phyloP scores from a whole-genome alignment of 1,140 invertebrate genomes.

The Kradibia gibbosae region DNA sequence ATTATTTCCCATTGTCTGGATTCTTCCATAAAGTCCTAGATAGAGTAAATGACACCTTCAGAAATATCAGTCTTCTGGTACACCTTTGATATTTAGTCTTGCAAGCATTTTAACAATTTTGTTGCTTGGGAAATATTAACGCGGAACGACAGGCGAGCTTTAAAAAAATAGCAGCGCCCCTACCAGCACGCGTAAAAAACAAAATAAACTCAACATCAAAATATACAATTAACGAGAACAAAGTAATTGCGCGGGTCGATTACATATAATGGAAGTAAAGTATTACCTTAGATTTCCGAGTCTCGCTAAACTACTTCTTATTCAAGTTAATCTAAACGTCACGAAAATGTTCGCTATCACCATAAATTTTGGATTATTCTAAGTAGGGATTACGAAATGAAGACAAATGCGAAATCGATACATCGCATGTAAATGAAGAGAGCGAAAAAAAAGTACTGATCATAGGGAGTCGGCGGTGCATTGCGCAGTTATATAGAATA shows the following conservation, averaged over 20 bases:
- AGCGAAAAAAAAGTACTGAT: neutral
- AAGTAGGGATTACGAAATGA: conserved; percentile 39
- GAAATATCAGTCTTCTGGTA: neutral
- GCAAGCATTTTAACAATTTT: too few species aligned
- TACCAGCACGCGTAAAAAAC: neutral
- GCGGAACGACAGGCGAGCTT: too few species aligned
- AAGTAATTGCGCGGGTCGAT: neutral
- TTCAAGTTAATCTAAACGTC: conserved; percentile 7
- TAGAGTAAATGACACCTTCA: too few species aligned
- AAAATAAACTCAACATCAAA: neutral
- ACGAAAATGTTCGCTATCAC: conserved; percentile 11
- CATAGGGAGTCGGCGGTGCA: neutral
- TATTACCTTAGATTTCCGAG: neutral
- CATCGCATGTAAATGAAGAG: neutral
- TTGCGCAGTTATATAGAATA: conserved; percentile 20
- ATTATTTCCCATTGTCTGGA: neutral
- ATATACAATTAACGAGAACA: neutral
- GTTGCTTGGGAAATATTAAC: too few species aligned
- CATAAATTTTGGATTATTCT: conserved; percentile 47
- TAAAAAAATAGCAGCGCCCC: too few species aligned
- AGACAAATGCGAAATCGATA: conserved; percentile 48
- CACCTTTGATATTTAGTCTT: neutral
- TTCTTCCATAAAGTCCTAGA: neutral
- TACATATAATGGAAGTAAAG: neutral
- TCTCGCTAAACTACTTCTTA: neutral